Evolutionary conservation across 2,113 vertebrate genomes (phyloP).

Genomic region (Ophthalmolycus amberensis): DNA sequence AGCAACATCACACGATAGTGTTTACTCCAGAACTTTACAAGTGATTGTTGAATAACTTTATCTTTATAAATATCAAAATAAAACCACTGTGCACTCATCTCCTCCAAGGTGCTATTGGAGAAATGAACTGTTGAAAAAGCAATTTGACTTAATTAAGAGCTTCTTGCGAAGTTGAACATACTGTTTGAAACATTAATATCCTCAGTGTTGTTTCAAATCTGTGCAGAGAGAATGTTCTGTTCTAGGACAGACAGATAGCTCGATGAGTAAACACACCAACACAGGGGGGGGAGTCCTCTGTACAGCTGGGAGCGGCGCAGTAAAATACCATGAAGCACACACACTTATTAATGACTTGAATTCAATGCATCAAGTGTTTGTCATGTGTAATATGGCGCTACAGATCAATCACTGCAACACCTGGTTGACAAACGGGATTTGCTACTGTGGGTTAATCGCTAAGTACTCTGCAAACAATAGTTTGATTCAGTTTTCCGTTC

Average conservation of each 20-base stretch:
- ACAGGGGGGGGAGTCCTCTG: neutral
- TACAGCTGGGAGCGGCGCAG: constrained; percentile 15
- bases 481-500: neutral
- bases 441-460: too few relatives aligned
- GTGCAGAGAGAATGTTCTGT: constrained; percentile 22
- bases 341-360: neutral
- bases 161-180: neutral
- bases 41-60: neutral
- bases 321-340: constrained; percentile 31
- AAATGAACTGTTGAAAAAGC: neutral
- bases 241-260: neutral
- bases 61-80: neutral
- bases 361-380: neutral
- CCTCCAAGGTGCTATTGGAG: neutral
- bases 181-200: too few relatives aligned
- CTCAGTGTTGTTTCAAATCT: too few relatives aligned
- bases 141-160: neutral
- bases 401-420: neutral
- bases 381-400: neutral
- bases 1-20: neutral
- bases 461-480: neutral
- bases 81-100: neutral
- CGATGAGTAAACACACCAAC: constrained; percentile 36
- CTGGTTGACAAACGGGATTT: neutral
- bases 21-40: neutral